A percentile compares a stretch with the other conserved stretches of the same genome.
Conservation (phyloP, 2,888 invertebrate genomes). For the Escarpia spicata region DNA sequence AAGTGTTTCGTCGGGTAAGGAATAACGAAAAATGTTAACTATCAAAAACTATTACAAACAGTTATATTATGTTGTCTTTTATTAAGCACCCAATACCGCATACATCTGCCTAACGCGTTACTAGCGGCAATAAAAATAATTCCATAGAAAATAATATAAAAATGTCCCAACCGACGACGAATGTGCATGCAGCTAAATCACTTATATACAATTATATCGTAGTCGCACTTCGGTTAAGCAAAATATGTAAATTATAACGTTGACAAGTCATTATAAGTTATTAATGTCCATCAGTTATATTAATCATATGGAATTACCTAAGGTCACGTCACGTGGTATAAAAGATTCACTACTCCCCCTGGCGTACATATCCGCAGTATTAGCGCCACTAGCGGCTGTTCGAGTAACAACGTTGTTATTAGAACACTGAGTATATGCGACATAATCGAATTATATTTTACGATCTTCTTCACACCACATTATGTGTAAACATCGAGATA, state of each 20-base stretch:
- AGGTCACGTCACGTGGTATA: neutral
- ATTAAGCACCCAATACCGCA: slow-evolving; percentile 6
- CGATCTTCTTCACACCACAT: too few species aligned
- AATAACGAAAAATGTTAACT: neutral
- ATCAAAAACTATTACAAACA: neutral
- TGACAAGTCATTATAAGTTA: neutral
- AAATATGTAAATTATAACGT: neutral
- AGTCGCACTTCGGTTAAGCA: neutral
- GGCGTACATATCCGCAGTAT: neutral
- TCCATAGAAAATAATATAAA: slow-evolving; percentile 13
- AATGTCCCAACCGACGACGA: neutral
- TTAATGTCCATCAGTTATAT: neutral
- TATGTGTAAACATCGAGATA: too few species aligned
- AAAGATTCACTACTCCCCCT: neutral
- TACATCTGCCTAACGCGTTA: neutral
- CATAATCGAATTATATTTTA: neutral
- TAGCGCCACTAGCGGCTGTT: neutral
- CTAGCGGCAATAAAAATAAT: neutral
- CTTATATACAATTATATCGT: neutral
- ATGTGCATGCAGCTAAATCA: neutral
- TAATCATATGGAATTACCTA: neutral
- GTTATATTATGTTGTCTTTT: neutral
- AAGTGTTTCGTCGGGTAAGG: neutral
- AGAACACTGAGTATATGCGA: neutral
- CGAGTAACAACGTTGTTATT: neutral